These are phyloP conservation scores for Riptortus pedestris DNA, from an alignment of 1,140 invertebrate species.

Conservation along the genomic window DNA sequence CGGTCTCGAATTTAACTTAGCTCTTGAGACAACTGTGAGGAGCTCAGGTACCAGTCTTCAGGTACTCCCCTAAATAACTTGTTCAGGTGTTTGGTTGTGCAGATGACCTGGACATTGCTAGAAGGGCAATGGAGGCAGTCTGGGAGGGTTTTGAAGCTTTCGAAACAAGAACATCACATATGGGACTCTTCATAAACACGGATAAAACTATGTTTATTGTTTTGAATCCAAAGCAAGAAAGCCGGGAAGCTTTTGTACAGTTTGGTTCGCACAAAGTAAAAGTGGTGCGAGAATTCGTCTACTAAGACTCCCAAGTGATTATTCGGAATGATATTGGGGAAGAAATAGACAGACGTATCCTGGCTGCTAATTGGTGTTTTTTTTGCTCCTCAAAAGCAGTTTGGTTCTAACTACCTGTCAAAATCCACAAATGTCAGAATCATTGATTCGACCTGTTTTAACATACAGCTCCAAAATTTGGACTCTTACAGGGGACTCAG, in stretches of 20 bases:
- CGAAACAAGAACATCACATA: not conserved
- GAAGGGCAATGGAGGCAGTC: not conserved
- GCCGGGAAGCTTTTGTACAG: not conserved
- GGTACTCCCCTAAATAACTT: not conserved
- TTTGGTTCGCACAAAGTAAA: not conserved
- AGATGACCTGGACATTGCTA: not conserved
- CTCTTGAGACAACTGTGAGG: not conserved
- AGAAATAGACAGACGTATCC: slow-evolving; percentile 7
- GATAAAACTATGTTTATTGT: not conserved
- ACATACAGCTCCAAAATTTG: not conserved
- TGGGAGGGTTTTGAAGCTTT: slow-evolving; percentile 1
- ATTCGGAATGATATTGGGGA: not conserved
- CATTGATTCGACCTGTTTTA: not conserved
- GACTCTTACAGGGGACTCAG: no score
- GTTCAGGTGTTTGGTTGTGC: not conserved
- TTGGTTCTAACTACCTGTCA: not conserved
- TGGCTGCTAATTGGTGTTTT: not conserved
- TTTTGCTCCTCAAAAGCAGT: not conserved
- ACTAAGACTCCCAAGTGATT: not conserved
- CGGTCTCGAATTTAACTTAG: not conserved
- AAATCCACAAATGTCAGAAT: not conserved
- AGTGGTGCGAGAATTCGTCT: not conserved
- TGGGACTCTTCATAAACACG: not conserved
- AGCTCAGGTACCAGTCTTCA: not conserved
- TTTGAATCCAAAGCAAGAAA: slow-evolving; percentile 2